These are phyloP conservation scores for Drosophila seguyi DNA, from an alignment of 1,140 invertebrate genomes.

Conservation along the genomic window DNA sequence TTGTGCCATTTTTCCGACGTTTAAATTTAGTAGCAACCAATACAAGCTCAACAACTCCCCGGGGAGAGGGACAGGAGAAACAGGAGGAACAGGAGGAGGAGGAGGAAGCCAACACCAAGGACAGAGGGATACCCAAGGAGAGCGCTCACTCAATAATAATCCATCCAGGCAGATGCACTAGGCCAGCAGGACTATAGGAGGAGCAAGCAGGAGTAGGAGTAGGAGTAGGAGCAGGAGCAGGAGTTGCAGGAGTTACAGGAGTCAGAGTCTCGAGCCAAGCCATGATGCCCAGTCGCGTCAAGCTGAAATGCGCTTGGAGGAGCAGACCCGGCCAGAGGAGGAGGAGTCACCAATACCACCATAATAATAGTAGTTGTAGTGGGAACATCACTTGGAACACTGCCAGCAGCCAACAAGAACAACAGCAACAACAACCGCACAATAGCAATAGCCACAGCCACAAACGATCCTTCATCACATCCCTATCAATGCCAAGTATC, in stretches of 20 bases:
- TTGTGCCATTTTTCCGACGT: constrained; percentile 19
- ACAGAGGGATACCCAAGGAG: background rate
- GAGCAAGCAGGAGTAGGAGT: background rate
- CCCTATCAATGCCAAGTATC: background rate
- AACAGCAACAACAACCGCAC: constrained; percentile 1
- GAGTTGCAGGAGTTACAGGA: background rate
- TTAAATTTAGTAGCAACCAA: constrained; percentile 49
- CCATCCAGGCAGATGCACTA: constrained; percentile 53
- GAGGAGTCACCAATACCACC: constrained; percentile 2
- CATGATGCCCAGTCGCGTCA: constrained; percentile 53
- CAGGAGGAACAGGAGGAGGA: constrained; percentile 4
- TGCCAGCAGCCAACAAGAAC: constrained; percentile 50
- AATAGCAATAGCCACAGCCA: constrained; percentile 18
- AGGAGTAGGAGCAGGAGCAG: background rate
- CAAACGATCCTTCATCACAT: background rate
- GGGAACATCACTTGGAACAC: constrained; percentile 41
- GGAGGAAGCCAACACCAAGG: constrained; percentile 18
- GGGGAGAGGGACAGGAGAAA: constrained; percentile 3
- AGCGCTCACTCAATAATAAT: constrained; percentile 51
- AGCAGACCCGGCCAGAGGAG: background rate
- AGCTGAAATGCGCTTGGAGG: constrained; percentile 60
- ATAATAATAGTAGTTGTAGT: background rate
- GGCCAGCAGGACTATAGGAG: background rate
- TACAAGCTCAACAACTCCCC: constrained; percentile 34
- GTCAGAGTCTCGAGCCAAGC: constrained; percentile 9